Percentiles rank a stretch among this genome's conserved stretches.
Conservation (phyloP, 2,113 vertebrate species). For the Tinamus guttatus region DNA sequence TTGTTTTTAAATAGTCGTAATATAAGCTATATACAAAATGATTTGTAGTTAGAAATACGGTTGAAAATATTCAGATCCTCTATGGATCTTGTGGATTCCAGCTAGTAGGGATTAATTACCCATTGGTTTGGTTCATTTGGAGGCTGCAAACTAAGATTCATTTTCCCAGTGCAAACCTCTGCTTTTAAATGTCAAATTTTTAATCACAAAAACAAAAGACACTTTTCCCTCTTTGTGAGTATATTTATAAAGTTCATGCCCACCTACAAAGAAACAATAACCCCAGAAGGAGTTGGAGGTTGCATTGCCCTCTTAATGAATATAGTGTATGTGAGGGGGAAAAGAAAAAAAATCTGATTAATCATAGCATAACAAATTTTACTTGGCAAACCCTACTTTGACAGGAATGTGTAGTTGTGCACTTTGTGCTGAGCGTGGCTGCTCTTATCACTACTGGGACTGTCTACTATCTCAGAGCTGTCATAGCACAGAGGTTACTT, state of each 20-base stretch:
- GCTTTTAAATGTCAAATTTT: not conserved
- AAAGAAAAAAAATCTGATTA: slow-evolving; percentile 1
- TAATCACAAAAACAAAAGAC: not conserved
- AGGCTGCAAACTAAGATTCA: not conserved
- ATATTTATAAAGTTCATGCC: not conserved
- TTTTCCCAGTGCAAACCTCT: not conserved
- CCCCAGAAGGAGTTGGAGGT: not conserved
- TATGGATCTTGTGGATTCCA: not conserved
- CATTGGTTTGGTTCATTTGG: not conserved
- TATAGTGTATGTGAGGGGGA: not conserved
- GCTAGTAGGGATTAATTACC: not conserved
- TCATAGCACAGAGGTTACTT: slow-evolving; percentile 65
- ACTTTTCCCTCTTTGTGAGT: not conserved
- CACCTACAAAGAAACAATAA: not conserved
- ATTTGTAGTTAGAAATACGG: not conserved
- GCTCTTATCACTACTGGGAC: slow-evolving; percentile 53
- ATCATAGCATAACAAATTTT: slow-evolving; percentile 11
- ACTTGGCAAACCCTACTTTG: not conserved
- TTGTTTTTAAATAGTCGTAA: not conserved
- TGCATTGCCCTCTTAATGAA: not conserved
- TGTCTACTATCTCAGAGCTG: slow-evolving; percentile 56
- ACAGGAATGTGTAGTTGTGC: slow-evolving; percentile 46
- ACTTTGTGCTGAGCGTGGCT: slow-evolving; percentile 52
- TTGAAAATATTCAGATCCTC: not conserved
- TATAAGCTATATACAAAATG: not conserved